A percentile compares a stretch with the other conserved stretches of the same genome.
Evolutionary conservation across 1,140 invertebrate species (phyloP).

Genomic region (Acromyrmex echinatior): DNA sequence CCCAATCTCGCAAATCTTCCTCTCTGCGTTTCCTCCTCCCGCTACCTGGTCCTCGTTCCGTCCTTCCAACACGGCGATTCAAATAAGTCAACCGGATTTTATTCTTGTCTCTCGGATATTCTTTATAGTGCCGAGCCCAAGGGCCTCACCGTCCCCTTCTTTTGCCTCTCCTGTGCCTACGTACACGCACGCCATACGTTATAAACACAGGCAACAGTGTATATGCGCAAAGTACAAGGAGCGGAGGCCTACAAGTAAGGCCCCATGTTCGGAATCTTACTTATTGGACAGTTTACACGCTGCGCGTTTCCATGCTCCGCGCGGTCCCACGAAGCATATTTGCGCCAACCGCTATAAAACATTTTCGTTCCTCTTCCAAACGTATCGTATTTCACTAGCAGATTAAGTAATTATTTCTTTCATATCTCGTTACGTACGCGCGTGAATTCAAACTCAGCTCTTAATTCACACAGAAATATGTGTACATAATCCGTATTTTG

Average conservation of each 20-base stretch:
- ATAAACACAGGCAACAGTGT: constrained; percentile 69
- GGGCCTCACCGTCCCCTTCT: constrained; percentile 51
- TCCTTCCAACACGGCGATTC: constrained; percentile 75
- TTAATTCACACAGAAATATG: neutral
- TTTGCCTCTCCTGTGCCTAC: constrained; percentile 13
- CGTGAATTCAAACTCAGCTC: neutral
- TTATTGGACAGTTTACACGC: constrained; percentile 86
- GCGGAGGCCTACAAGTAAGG: constrained; percentile 76
- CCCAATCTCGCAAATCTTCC: constrained; percentile 60
- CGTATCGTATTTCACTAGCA: neutral
- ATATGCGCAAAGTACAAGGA: constrained; percentile 79
- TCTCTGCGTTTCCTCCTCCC: constrained; percentile 15
- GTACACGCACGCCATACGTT: constrained; percentile 71
- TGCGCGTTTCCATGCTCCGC: constrained; percentile 73
- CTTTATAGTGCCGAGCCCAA: constrained; percentile 78
- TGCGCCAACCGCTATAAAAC: constrained; percentile 17
- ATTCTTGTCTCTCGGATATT: constrained; percentile 83
- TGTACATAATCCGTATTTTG: neutral
- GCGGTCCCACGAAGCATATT: constrained; percentile 18
- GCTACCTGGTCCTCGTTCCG: constrained; percentile 32
- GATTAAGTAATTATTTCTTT: constrained; percentile 25
- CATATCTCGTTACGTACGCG: neutral
- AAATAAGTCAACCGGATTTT: constrained; percentile 84
- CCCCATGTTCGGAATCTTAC: constrained; percentile 81
- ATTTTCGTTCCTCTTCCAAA: neutral